phyloP scores from a whole-genome alignment of 2,797 vertebrate genomes.

The Arrhamphus sclerolepis region DNA sequence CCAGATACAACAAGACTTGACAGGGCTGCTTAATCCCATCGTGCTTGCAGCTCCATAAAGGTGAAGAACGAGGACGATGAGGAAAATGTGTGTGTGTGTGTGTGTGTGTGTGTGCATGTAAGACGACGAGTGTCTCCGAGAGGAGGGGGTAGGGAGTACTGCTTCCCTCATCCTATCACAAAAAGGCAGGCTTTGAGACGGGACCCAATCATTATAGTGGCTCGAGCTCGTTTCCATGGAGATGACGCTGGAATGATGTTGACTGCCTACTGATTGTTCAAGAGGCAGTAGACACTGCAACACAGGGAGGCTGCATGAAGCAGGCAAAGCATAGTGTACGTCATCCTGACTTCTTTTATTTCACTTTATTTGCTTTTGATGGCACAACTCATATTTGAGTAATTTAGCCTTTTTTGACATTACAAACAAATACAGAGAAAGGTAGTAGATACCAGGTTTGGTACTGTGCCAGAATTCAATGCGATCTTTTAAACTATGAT shows the following conservation, averaged over 20 bases:
- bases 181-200: conserved; percentile 73
- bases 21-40: conserved; percentile 66
- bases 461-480: neutral
- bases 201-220: conserved; percentile 76
- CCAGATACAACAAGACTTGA: conserved; percentile 45
- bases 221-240: conserved; percentile 84
- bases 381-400: conserved; percentile 7
- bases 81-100: conserved; percentile 64
- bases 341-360: conserved; percentile 44
- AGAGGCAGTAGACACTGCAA: conserved; percentile 76
- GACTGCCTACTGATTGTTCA: conserved; percentile 82
- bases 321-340: conserved; percentile 60
- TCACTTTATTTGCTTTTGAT: conserved; percentile 37
- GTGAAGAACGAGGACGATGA: conserved; percentile 67
- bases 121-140: conserved; percentile 71
- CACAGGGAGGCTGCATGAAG: conserved; percentile 62
- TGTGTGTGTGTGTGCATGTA: conserved; percentile 66
- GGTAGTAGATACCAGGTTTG: too few relatives aligned
- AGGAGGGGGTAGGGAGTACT: conserved; percentile 72
- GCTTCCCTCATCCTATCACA: conserved; percentile 78
- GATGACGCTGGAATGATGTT: conserved; percentile 88
- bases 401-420: conserved; percentile 1
- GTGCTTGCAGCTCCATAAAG: conserved; percentile 65
- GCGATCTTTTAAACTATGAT: neutral
- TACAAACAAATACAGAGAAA: neutral